Evolutionary conservation across 2,797 vertebrate species (phyloP).

Genomic region (Sebastes dallii): DNA sequence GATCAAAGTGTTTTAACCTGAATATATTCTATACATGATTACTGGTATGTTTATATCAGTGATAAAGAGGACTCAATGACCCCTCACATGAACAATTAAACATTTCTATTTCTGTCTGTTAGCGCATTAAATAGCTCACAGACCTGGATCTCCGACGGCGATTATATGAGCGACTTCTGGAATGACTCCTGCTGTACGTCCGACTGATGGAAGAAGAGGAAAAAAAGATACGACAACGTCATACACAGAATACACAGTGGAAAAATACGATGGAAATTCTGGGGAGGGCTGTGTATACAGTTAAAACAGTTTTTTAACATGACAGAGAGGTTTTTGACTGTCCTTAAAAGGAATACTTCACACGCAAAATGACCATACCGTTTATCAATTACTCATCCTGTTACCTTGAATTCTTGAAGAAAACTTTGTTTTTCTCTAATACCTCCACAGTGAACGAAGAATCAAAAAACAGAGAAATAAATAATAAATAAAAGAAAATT

Average conservation of each 20-base stretch:
- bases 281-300: not conserved
- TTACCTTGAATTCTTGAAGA: too few species aligned
- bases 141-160: conserved; percentile 91
- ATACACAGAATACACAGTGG: not conserved
- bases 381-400: too few species aligned
- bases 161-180: conserved; percentile 88
- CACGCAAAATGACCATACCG: too few species aligned
- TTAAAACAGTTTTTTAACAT: not conserved
- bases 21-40: not conserved
- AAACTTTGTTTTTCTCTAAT: too few species aligned
- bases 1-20: not conserved
- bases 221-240: not conserved
- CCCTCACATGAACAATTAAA: not conserved
- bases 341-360: too few species aligned
- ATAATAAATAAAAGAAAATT: too few species aligned
- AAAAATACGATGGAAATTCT: not conserved
- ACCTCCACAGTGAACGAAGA: too few species aligned
- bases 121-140: not conserved
- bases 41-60: not conserved
- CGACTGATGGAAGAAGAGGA: conserved; percentile 72
- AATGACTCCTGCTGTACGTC: conserved; percentile 90
- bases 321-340: too few species aligned
- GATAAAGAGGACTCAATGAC: not conserved
- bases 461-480: too few species aligned
- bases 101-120: not conserved